These are phyloP conservation scores for Xerus rutilus DNA, from an alignment of 2,797 vertebrate genomes.

Conservation along the genomic window DNA sequence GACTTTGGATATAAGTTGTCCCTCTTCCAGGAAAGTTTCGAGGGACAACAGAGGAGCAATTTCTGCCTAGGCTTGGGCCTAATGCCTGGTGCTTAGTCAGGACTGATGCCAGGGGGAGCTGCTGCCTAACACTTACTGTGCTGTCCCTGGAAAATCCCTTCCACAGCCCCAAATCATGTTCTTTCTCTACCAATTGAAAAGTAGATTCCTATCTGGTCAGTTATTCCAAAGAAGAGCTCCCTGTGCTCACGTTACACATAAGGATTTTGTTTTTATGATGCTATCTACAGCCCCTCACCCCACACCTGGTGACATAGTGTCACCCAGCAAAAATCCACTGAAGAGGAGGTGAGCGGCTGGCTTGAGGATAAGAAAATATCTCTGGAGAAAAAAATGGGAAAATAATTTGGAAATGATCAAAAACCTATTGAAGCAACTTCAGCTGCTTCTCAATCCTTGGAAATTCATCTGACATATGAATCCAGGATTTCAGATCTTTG, in stretches of 20 bases:
- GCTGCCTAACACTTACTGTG: background rate
- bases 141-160: background rate
- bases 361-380: background rate
- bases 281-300: background rate
- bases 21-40: background rate
- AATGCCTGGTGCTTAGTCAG: background rate
- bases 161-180: background rate
- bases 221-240: background rate
- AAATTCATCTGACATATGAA: background rate
- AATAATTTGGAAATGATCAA: background rate
- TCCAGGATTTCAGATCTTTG: conserved; percentile 6
- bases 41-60: background rate
- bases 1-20: background rate
- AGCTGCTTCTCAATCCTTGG: background rate
- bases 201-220: background rate
- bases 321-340: background rate
- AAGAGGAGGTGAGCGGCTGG: background rate
- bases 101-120: background rate
- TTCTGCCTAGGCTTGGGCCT: background rate
- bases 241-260: background rate
- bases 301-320: background rate
- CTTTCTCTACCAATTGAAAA: background rate
- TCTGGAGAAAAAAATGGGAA: background rate
- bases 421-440: background rate
- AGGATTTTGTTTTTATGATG: background rate